A percentile compares a stretch with the other conserved stretches of the same genome.
phyloP scores from a whole-genome alignment of 1,140 invertebrate species.

The Nasonia longicornis region DNA sequence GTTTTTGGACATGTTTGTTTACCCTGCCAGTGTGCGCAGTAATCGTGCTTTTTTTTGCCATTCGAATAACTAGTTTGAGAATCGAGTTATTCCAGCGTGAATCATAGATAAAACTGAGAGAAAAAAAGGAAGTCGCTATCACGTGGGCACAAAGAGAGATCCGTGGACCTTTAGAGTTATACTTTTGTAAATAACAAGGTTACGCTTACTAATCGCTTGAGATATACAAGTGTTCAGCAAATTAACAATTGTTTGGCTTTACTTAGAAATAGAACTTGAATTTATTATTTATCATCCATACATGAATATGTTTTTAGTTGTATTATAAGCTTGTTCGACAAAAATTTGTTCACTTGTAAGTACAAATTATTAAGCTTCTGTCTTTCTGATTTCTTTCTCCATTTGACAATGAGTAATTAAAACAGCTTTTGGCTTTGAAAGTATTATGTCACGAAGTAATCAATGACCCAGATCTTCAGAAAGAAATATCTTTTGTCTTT shows the following conservation, averaged over 20 bases:
- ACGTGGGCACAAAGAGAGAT: neutral
- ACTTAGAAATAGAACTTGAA: neutral
- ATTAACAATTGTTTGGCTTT: neutral
- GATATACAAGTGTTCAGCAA: neutral
- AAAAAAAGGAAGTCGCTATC: neutral
- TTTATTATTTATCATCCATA: slow-evolving; percentile 1
- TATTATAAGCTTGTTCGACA: neutral
- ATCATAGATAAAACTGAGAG: neutral
- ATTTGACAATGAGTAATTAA: neutral
- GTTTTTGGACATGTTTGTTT: neutral
- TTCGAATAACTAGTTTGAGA: neutral
- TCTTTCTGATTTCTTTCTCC: slow-evolving; percentile 1
- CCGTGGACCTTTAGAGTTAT: neutral
- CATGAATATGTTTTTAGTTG: neutral
- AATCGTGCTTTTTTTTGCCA: neutral
- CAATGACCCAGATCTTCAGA: neutral
- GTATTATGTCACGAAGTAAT: neutral
- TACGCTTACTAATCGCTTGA: neutral
- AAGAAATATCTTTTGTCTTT: neutral
- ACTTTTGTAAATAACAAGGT: neutral
- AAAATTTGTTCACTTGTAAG: slow-evolving; percentile 4
- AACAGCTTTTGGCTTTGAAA: neutral
- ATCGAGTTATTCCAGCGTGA: neutral
- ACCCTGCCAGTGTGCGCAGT: neutral
- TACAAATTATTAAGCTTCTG: neutral